phyloP scores from a whole-genome alignment of 2,113 vertebrate genomes.

The Loxodonta africana region DNA sequence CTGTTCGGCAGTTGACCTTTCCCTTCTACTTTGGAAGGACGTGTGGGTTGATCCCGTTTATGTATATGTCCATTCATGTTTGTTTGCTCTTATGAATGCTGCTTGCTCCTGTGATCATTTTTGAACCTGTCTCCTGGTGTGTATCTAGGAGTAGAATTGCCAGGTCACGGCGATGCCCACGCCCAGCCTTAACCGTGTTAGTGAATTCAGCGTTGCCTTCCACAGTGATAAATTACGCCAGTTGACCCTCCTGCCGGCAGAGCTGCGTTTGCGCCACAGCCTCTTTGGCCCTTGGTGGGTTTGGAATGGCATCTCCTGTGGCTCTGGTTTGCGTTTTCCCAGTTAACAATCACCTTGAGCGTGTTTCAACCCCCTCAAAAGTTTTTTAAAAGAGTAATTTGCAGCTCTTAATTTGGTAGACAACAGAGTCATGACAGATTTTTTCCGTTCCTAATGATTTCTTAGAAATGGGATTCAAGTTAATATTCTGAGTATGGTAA shows the following conservation, averaged over 20 bases:
- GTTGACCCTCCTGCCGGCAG: too few relatives aligned
- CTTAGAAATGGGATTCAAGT: neutral
- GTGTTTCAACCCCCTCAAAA: neutral
- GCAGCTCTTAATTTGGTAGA: neutral
- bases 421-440: neutral
- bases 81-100: too few relatives aligned
- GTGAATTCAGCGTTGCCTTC: too few relatives aligned
- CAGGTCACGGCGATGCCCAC: rapidly evolving
- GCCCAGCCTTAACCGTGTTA: neutral
- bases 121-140: neutral
- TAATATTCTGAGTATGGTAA: neutral
- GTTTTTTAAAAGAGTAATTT: neutral
- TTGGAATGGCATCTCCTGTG: too few relatives aligned
- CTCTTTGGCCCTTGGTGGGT: neutral
- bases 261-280: neutral
- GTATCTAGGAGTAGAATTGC: neutral
- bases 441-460: neutral
- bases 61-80: neutral
- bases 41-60: neutral
- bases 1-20: neutral
- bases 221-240: too few relatives aligned
- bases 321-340: neutral
- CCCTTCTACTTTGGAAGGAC: neutral
- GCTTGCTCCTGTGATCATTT: neutral
- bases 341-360: neutral